Base-by-base conservation (phyloP, 2,888 invertebrate genomes). In the Lumbricus terrestris region DNA sequence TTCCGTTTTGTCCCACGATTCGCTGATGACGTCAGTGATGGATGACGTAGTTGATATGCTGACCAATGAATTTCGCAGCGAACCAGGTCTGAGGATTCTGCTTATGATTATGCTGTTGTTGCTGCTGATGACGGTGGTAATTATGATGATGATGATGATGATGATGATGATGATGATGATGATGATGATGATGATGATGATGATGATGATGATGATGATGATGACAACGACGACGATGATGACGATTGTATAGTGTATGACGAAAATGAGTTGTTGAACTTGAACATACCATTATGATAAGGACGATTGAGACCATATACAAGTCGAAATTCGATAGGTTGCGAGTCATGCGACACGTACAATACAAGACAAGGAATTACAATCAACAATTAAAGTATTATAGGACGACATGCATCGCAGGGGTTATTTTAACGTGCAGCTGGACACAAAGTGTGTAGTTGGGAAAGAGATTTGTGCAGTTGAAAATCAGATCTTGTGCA, bases 201-300 rank as follows among this genome's bases (percentile, higher is more conserved):
- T 40, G 88, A 88, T 88, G 29, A 42, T 42, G 88, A 42, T 88
- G 88, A 88, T 88, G 42, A 88, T 34, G 88, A 88, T 33, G 88
- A 88, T 23, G 38, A 37, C 6, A 33, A 38, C 40, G 40, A 88
- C 29, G 38, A 40, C 34, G 38, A 54, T 88, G n/a, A 38, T 37
- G 23, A n/a, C n/a, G n/a, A n/a, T n/a, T n/a, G n/a, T n/a, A n/a
- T n/a, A n/a, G 33, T 34, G 37, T 35, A 23, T 40, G 88, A 88
- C 20, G 38, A 33, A 16, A 18, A 0, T 47, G 20, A n/a, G 40
- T 40, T 40, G 40, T 1, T 40, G 40, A 40, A 40, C 15, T 1
- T 40, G 40, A 40, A 40, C 15, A 40, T 40, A 40, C 34, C 33
- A 40, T 88, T 23, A 47, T 5, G 47, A 47, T 47, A 23, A 23